Evolutionary conservation across 2,888 invertebrate genomes (phyloP).

Genomic region (Hyles lineata): DNA sequence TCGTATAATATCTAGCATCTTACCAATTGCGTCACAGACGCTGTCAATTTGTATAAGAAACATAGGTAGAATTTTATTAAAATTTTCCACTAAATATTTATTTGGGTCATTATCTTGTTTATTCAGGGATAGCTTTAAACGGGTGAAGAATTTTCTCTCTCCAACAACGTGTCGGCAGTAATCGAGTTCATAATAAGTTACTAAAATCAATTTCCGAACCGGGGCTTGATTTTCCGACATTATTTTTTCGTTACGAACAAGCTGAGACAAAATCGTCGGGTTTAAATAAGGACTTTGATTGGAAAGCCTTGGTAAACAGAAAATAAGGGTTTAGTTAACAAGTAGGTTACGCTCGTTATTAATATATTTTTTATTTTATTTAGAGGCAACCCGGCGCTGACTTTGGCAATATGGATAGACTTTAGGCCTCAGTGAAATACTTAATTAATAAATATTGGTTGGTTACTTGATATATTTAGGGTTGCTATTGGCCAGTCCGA

Average conservation of each 20-base stretch:
- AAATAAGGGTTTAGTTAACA: not conserved
- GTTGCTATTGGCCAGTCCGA: too few relatives aligned
- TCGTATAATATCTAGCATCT: too few relatives aligned
- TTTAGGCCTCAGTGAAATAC: too few relatives aligned
- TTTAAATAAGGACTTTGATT: not conserved
- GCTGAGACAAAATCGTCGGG: not conserved
- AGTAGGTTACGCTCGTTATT: not conserved
- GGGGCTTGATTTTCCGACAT: slow-evolving; percentile 2
- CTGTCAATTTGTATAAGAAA: too few relatives aligned
- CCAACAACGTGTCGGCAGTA: slow-evolving; percentile 17
- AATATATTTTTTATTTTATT: too few relatives aligned
- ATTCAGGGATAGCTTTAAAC: not conserved
- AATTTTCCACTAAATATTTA: not conserved
- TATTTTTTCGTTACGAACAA: slow-evolving; percentile 5
- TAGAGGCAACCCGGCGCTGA: too few relatives aligned
- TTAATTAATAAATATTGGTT: too few relatives aligned
- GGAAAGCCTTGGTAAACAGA: not conserved
- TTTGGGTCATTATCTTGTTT: not conserved
- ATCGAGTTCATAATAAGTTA: slow-evolving; percentile 26
- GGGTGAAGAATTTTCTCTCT: not conserved
- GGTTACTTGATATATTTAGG: too few relatives aligned
- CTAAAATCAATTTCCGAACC: slow-evolving; percentile 28
- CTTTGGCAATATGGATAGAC: too few relatives aligned
- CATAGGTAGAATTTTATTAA: not conserved
- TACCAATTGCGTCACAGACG: too few relatives aligned